Conservation (phyloP, 2,797 vertebrate species). For the Myotis vivesi region DNA sequence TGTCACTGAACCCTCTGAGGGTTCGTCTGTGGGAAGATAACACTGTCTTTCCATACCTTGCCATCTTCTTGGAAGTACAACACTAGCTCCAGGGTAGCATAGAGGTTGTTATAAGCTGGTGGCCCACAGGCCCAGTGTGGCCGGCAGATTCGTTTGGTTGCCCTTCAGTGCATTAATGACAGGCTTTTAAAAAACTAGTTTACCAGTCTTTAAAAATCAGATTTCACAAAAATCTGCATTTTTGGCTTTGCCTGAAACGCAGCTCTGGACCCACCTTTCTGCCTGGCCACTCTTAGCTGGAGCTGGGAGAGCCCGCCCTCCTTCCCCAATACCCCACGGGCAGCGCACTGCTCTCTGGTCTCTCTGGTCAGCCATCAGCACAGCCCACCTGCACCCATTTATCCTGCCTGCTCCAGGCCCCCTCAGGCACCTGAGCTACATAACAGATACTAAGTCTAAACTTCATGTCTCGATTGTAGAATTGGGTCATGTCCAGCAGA, state of each 20-base stretch:
- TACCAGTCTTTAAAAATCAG: not conserved
- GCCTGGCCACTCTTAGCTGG: not conserved
- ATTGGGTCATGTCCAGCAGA: not conserved
- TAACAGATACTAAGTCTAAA: not conserved
- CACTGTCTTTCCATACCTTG: accelerated
- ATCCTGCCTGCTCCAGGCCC: not conserved
- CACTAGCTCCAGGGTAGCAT: not conserved
- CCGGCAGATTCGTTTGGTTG: not conserved
- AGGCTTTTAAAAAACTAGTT: not conserved
- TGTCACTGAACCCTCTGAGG: not conserved
- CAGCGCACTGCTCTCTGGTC: not conserved
- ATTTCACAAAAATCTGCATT: not conserved
- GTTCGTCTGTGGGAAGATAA: not conserved
- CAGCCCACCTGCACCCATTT: too few relatives aligned
- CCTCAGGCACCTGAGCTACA: not conserved
- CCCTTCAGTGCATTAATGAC: not conserved
- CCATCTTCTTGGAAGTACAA: not conserved
- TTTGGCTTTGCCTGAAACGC: not conserved
- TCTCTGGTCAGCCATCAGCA: not conserved
- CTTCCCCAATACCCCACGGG: not conserved
- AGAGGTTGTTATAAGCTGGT: not conserved
- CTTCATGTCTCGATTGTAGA: not conserved
- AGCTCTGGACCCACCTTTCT: not conserved
- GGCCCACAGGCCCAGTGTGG: not conserved
- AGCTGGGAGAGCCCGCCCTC: not conserved